Evolutionary conservation across 2,888 invertebrate genomes (phyloP), one percentile per base, ranked within the genome.

Genomic region (Eupithecia dodoneata): DNA sequence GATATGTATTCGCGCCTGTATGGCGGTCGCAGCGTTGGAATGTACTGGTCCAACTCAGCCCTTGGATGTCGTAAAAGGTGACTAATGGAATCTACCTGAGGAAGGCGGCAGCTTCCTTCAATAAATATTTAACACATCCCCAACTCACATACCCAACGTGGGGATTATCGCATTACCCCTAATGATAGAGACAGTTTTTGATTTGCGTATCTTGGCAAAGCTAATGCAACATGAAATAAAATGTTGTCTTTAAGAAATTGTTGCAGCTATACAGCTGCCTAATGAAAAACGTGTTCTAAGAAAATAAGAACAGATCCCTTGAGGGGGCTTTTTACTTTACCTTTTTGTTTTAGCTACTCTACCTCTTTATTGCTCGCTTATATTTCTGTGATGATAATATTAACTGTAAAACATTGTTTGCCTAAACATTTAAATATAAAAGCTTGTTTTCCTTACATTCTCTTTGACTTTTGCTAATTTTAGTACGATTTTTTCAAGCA

Each of bases 331-430:
- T 41, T 41, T 18, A 10, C 30, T 41, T 41, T 18, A 10, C 30
- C 63, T 66, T 66, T 66, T 42, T 66, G 66, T 41, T 65, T 65
- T 66, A 66, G 42, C 15, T 63, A 30, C 63, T 63, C 18, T 66
- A 66, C 5, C 42, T 7, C 41, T 66, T 42, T 3, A 66, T 66
- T 42, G 6, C 66, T 66, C 15, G 66, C 6, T 1, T 13, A 66
- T 13, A 66, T 42, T 66, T 18, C 66, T 42, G 13, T 66, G 6
- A 66, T 42, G 13, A 42, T 66, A 42, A 13, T 65, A 65, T 66
- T 66, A 41, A 66, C 12, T 66, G 7, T 0, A 66, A 66, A 66
- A 63, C 63, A 63, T 63, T 10, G 18, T 63, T 63, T 63, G 30
- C 18, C 10, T 12, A 18, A 63, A 63, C 30, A 30, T 63, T 63